A percentile compares a stretch with the other conserved stretches of the same genome.
phyloP scores from a whole-genome alignment of 2,797 vertebrate species.

The Thaleichthys pacificus region DNA sequence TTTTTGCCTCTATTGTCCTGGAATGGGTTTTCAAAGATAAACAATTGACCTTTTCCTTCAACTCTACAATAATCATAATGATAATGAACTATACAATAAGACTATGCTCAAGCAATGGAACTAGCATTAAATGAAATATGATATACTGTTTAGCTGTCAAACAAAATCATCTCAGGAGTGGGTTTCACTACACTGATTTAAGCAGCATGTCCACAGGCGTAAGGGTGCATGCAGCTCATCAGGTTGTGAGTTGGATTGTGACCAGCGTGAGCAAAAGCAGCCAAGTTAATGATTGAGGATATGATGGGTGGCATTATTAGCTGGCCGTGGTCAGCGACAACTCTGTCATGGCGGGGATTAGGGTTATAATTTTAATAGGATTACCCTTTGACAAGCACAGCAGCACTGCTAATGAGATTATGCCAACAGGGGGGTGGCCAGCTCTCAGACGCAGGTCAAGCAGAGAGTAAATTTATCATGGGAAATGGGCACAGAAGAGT shows the following conservation, averaged over 20 bases:
- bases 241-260: background rate
- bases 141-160: no score
- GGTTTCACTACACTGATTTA: no score
- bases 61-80: no score
- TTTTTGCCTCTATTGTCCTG: no score
- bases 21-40: no score
- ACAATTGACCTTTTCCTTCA: no score
- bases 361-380: conserved; percentile 33
- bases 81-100: no score
- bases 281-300: conserved; percentile 13
- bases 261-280: background rate
- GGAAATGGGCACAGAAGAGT: background rate
- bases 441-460: background rate
- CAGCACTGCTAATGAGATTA: conserved; percentile 23
- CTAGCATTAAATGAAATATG: no score
- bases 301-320: conserved; percentile 20
- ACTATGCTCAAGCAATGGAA: no score
- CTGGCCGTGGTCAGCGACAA: conserved; percentile 15
- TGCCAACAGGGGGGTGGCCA: background rate
- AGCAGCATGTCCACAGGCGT: background rate
- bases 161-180: no score
- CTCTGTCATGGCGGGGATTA: conserved; percentile 32
- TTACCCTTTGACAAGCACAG: conserved; percentile 23
- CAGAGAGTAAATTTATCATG: background rate
- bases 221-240: background rate